Conservation (phyloP, 2,888 invertebrate genomes). For the Mesorhabditis sp. region DNA sequence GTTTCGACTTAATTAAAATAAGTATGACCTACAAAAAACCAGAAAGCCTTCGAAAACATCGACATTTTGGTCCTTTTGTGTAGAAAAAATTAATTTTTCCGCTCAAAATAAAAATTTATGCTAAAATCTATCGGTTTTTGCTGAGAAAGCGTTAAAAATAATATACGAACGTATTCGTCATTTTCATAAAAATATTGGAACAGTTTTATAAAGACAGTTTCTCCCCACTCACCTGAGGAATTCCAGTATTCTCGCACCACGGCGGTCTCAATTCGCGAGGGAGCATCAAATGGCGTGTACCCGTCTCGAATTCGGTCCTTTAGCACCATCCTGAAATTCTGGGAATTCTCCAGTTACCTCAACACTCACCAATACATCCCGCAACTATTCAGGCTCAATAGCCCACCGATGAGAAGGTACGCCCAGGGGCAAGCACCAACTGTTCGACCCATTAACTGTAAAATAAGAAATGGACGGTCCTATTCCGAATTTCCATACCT, state of each 20-base stretch:
- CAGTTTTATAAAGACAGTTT: too few relatives aligned
- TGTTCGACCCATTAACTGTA: constrained; percentile 36
- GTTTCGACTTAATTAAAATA: too few relatives aligned
- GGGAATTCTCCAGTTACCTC: not conserved
- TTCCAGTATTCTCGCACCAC: constrained; percentile 35
- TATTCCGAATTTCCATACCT: not conserved
- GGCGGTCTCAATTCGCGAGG: constrained; percentile 51
- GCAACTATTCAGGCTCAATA: constrained; percentile 8
- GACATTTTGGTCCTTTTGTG: too few relatives aligned
- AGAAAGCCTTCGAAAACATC: too few relatives aligned
- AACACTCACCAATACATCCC: not conserved
- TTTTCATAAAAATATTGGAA: too few relatives aligned
- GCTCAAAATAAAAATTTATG: too few relatives aligned
- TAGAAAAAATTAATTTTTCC: too few relatives aligned
- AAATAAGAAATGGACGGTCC: constrained; percentile 13
- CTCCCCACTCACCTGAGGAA: constrained; percentile 11
- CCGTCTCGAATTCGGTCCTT: constrained; percentile 55
- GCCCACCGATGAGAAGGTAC: constrained; percentile 30
- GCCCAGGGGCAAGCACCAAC: constrained; percentile 35
- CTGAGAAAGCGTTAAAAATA: too few relatives aligned
- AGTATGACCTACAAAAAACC: too few relatives aligned
- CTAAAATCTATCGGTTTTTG: too few relatives aligned
- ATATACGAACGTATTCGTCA: too few relatives aligned
- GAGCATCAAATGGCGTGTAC: constrained; percentile 56
- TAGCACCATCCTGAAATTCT: constrained; percentile 37